phyloP scores from a whole-genome alignment of 2,797 vertebrate genomes.

The Molossus alvarezi region DNA sequence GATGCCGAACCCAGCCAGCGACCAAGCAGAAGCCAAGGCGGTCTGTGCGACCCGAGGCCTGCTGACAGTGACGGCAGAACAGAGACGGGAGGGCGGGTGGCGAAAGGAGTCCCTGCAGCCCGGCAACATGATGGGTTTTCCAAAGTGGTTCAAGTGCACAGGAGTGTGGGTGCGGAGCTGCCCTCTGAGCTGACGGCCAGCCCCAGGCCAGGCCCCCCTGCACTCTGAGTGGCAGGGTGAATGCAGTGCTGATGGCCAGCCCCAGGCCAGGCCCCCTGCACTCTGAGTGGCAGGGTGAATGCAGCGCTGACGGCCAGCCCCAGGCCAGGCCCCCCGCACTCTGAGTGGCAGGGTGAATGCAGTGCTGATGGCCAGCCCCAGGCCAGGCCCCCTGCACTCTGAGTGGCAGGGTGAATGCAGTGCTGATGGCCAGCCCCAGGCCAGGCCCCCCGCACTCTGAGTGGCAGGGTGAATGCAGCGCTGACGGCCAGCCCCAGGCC shows the following conservation, averaged over 20 bases:
- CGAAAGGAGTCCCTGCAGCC: neutral
- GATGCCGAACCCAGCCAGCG: neutral
- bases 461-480: neutral
- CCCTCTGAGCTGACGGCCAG: too few relatives aligned
- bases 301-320: too few relatives aligned
- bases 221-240: neutral
- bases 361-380: too few relatives aligned
- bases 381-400: accelerated
- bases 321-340: accelerated
- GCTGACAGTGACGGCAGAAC: neutral
- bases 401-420: neutral
- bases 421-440: too few relatives aligned
- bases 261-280: accelerated
- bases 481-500: too few relatives aligned
- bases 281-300: neutral
- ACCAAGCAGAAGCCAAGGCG: neutral
- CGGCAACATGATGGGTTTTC: neutral
- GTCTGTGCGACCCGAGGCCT: neutral
- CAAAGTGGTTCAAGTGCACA: neutral
- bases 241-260: too few relatives aligned
- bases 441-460: accelerated
- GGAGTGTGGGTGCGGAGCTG: neutral
- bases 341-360: neutral
- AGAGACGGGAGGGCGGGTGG: neutral
- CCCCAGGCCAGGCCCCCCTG: accelerated